Evolutionary conservation across 2,113 vertebrate genomes (phyloP).

Genomic region (Etia nguti): DNA sequence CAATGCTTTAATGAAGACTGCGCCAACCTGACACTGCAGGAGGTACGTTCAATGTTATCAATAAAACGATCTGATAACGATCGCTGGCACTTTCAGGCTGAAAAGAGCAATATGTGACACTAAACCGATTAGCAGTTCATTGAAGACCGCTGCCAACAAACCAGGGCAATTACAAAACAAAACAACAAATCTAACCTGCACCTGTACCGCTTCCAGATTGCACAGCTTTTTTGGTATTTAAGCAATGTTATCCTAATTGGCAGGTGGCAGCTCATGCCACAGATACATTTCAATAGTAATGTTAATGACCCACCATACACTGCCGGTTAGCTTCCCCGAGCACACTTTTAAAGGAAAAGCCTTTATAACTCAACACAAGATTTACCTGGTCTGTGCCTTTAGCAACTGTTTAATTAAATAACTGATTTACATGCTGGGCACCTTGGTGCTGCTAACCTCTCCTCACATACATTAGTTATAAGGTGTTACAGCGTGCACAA

Average conservation of each 20-base stretch:
- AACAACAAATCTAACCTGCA: neutral
- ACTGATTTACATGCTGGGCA: constrained; percentile 38
- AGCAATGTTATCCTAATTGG: constrained; percentile 21
- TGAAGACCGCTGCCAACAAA: neutral
- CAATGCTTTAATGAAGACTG: constrained; percentile 25
- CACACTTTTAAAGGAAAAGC: neutral
- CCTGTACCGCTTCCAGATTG: neutral
- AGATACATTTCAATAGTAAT: constrained; percentile 3
- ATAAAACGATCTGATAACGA: constrained; percentile 42
- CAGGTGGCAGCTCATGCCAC: constrained; percentile 1
- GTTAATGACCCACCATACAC: constrained; percentile 12
- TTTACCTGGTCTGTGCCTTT: constrained; percentile 37
- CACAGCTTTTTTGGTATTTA: neutral
- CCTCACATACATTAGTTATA: constrained; percentile 48
- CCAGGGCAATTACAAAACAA: constrained; percentile 12
- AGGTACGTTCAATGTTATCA: constrained; percentile 44
- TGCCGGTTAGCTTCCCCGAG: neutral
- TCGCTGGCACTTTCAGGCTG: neutral
- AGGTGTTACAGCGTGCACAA: constrained; percentile 25
- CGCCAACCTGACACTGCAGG: constrained; percentile 1
- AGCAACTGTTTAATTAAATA: constrained; percentile 40
- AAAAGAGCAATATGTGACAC: constrained; percentile 11
- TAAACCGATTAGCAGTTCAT: constrained; percentile 25
- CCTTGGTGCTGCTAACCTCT: constrained; percentile 23
- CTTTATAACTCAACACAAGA: constrained; percentile 4